These are phyloP conservation scores for Onchidella celtica DNA, from an alignment of 2,888 invertebrate genomes.

Conservation along the genomic window DNA sequence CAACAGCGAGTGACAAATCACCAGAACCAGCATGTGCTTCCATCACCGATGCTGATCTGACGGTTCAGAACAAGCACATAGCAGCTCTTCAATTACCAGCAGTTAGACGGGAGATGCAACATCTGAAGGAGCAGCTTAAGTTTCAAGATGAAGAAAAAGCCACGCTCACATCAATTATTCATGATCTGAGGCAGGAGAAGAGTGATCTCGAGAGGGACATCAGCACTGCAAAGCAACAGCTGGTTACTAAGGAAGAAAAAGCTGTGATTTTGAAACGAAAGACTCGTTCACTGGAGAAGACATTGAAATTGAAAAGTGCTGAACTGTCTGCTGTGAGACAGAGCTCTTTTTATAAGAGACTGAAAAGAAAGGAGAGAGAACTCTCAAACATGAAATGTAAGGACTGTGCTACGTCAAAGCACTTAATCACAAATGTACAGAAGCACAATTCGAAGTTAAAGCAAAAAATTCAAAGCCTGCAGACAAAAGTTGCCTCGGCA, in stretches of 20 bases:
- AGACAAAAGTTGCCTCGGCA: no score
- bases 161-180: neutral
- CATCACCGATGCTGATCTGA: neutral
- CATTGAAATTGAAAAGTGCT: no score
- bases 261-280: no score
- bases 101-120: neutral
- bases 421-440: no score
- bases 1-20: neutral
- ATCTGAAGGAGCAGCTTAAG: neutral
- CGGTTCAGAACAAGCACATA: neutral
- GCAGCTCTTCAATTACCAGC: neutral
- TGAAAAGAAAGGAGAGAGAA: no score
- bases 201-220: neutral
- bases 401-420: no score
- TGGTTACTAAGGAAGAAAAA: neutral
- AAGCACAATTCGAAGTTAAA: no score
- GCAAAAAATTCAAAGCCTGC: no score
- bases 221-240: neutral
- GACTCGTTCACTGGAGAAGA: no score
- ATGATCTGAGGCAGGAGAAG: neutral
- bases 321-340: no score
- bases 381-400: no score
- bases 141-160: neutral
- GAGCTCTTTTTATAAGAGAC: no score
- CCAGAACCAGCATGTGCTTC: neutral